Conservation (phyloP, 2,797 vertebrate species). For the Hephaestus fuliginosus region DNA sequence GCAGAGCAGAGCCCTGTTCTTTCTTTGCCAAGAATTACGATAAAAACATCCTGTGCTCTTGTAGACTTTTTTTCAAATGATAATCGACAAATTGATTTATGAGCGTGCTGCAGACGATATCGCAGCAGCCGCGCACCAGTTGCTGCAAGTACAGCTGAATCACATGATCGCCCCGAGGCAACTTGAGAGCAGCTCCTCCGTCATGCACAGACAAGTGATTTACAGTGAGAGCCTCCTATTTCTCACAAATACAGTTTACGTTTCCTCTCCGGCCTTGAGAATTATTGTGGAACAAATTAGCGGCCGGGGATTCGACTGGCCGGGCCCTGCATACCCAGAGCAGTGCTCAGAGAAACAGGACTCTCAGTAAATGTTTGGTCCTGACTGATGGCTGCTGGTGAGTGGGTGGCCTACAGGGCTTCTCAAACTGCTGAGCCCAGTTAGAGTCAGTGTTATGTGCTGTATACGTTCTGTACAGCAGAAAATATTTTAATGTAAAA, state of each 20-base stretch:
- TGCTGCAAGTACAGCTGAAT: slow-evolving; percentile 12
- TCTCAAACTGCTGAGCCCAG: slow-evolving; percentile 10
- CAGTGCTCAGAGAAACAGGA: slow-evolving; percentile 37
- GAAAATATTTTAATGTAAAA: neutral
- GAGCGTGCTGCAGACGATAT: neutral
- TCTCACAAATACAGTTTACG: slow-evolving; percentile 65
- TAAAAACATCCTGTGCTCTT: slow-evolving; percentile 4
- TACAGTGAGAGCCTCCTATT: slow-evolving; percentile 55
- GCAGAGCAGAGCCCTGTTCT: neutral
- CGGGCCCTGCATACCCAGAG: slow-evolving; percentile 40
- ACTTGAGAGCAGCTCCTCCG: slow-evolving; percentile 17
- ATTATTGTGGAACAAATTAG: slow-evolving; percentile 70
- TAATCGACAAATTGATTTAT: slow-evolving; percentile 15
- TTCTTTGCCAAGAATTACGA: slow-evolving; percentile 6
- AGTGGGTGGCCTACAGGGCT: slow-evolving; percentile 52
- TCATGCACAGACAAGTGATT: slow-evolving; percentile 57
- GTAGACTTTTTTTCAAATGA: neutral
- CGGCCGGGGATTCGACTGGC: slow-evolving; percentile 52
- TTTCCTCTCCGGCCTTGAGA: slow-evolving; percentile 57
- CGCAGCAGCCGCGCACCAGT: slow-evolving; percentile 6
- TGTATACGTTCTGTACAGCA: neutral
- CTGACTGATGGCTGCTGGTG: slow-evolving; percentile 53
- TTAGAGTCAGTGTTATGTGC: slow-evolving; percentile 8
- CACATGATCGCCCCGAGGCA: slow-evolving; percentile 22
- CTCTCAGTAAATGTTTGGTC: slow-evolving; percentile 60